phyloP scores from a whole-genome alignment of 37 sponge, comb jelly and placozoan species.

The Eunapius fragilis region DNA sequence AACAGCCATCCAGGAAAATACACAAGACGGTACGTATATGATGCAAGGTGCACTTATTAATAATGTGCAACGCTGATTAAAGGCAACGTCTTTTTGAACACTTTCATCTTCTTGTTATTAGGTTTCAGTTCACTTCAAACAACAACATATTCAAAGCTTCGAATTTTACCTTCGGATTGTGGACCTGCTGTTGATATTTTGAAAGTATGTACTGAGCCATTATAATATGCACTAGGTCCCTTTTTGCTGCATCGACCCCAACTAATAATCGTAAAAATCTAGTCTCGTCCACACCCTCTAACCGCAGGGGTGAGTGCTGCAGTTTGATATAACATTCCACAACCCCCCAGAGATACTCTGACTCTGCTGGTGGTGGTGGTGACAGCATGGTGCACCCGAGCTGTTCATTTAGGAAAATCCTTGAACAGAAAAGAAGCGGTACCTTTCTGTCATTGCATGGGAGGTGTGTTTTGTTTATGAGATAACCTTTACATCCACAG shows the following conservation, averaged over 20 bases:
- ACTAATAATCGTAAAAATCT: too few relatives aligned
- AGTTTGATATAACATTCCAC: too few relatives aligned
- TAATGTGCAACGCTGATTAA: too few relatives aligned
- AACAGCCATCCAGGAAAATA: slow-evolving; percentile 3
- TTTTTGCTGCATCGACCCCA: too few relatives aligned
- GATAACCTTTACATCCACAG: too few relatives aligned
- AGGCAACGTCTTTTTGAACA: too few relatives aligned
- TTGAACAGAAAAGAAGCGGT: background rate
- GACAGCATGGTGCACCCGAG: background rate
- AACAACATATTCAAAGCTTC: background rate
- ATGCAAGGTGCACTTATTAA: too few relatives aligned
- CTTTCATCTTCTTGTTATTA: too few relatives aligned
- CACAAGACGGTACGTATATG: slow-evolving; percentile 11
- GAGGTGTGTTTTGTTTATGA: background rate
- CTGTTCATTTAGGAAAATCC: background rate
- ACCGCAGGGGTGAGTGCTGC: too few relatives aligned
- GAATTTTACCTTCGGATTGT: background rate
- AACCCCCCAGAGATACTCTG: background rate
- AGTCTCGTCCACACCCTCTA: too few relatives aligned
- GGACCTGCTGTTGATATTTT: background rate
- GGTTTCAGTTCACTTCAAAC: background rate
- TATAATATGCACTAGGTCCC: too few relatives aligned
- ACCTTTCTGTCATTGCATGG: background rate
- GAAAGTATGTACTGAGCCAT: background rate
- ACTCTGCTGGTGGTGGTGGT: background rate